Base-by-base conservation (phyloP, 2,888 invertebrate species). In the Diarsia rubi region DNA sequence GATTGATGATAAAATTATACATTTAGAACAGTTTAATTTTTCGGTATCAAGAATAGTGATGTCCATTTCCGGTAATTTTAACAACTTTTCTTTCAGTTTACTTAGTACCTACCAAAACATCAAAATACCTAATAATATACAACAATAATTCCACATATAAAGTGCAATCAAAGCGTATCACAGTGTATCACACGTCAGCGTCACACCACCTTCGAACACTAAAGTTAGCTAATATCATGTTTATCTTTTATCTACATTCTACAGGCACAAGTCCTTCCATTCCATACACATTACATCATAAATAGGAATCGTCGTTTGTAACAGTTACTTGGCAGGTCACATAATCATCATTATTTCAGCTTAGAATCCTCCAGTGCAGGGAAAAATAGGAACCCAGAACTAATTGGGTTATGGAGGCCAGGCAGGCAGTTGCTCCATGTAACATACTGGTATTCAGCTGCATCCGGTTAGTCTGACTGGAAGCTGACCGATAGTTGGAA, bases 191-290 rank as follows among this genome's bases (percentile, higher is more conserved):
- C n/a, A n/a, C n/a, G n/a, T n/a, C n/a, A n/a, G n/a, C n/a, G n/a
- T n/a, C n/a, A 54, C 21, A 52, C 19, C 31, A 62, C 60, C 68
- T 37, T 37, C 49, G 21, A 45, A 67, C 14, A 62, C 27, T 67
- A n/a, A 27, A 57, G 21, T n/a, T 21, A 66, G 74, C 49, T 75
- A 67, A 67, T 57, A 45, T 27, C 37, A n/a, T 27, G 45, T 54
- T 64, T 37, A 45, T 16, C 24, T 54, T 37, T 47, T 37, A 73
- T 37, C 24, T 49, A 49, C 19, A 37, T 37, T 37, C 31, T 21
- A 24, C 37, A 37, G 37, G 24, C 45, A 52, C 44, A 57, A 71
- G 54, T 66, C 27, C n/a, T 75, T 74, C 47, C 47, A 49, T 75
- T 59, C 27, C 59, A 44, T 14, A 49, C 49, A 14, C 3, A 27